Base-by-base conservation (phyloP, 2,888 invertebrate genomes). In the Hartigia nigra region DNA sequence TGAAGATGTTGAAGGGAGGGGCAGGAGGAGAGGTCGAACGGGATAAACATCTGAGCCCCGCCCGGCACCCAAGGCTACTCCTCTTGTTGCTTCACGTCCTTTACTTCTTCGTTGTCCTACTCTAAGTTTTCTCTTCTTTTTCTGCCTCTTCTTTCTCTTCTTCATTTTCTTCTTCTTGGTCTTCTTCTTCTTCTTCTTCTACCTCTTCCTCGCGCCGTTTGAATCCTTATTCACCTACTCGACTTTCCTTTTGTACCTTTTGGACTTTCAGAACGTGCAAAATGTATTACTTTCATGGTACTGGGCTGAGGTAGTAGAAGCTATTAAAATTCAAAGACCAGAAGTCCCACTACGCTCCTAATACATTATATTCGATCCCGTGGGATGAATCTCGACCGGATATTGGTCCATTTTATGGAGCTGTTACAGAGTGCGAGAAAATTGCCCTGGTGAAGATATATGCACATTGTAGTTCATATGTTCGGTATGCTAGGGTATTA, bases 31-130 rank as follows among this genome's bases (percentile, higher is more conserved):
- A 91, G 90, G 90, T 90, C 90, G 90, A 90, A 87, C 88, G 90
- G 90, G 90, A 91, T 91, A 91, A 91, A 91, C 90, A 90, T 91
- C 90, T 88, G 90, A 91, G 90, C 90, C 90, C 91, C 91, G 90
- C 91, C 90, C 91, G 90, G 90, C 89, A 90, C 90, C 90, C 88
- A 90, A 89, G 89, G 90, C 90, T 89, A 87, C 87, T 82, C 85
- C 86, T 87, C 86, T 84, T 86, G 81, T 80, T 84, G 82, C 82
- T 81, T 82, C 81, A 84, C 84, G 84, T 88, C 83, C 84, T 88
- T 35, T 11, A 23, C 34, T 75, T 75, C 86, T 86, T 84, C 72
- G 72, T 55, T 55, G 55, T 55, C 55, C 55, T 55, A 55, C 55
- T 55, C 55, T 55, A 23, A 72, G 32, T 34, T 72, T 72, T 81